Base-by-base conservation (phyloP, 2,888 invertebrate genomes). In the Atethmia centrago region DNA sequence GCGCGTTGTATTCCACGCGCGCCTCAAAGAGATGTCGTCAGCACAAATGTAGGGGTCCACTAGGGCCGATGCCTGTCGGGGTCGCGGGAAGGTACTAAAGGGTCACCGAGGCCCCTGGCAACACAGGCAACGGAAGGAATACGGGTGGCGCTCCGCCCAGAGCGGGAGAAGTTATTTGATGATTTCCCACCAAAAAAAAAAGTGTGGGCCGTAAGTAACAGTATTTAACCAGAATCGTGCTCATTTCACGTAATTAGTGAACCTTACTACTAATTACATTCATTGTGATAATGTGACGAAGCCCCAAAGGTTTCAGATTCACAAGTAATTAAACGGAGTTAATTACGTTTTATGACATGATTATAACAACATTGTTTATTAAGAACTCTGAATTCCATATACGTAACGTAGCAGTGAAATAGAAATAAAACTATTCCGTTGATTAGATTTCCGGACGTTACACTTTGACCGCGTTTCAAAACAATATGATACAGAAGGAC, bases 361-460 rank as follows among this genome's bases (percentile, higher is more conserved):
- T 70, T 62, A 42, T 63, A 65, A 68, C 19, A 51, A 62, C 45
- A n/a, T 63, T 66, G 68, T 81, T 45, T 67, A 12, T 36, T 49
- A 49, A 79, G 47, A 58, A 53, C 25, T 53, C 42, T 9, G 61
- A 36, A 62, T 71, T 56, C 28, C 45, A 58, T 56, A 47, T 19
- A 58, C 36, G 49, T 58, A 70, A 58, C 49, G 49, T 62, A 36
- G 53, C 19, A 36, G 68, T 74, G 36, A 51, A 83, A 85, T 74
- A 80, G 68, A 49, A 74, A 79, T 58, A 76, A 76, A 85, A 81
- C 67, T 74, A 69, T 79, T 66, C 47, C 65, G 77, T 67, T 86
- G 85, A 85, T 85, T 87, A 74, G 71, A 75, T 85, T 77, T 77
- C 87, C 83, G 87, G 74, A 58, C 84, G 73, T 74, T 66, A 80